These are phyloP conservation scores for Calyptommatus sinebrachiatus DNA, from an alignment of 2,113 vertebrate species.

Conservation along the genomic window DNA sequence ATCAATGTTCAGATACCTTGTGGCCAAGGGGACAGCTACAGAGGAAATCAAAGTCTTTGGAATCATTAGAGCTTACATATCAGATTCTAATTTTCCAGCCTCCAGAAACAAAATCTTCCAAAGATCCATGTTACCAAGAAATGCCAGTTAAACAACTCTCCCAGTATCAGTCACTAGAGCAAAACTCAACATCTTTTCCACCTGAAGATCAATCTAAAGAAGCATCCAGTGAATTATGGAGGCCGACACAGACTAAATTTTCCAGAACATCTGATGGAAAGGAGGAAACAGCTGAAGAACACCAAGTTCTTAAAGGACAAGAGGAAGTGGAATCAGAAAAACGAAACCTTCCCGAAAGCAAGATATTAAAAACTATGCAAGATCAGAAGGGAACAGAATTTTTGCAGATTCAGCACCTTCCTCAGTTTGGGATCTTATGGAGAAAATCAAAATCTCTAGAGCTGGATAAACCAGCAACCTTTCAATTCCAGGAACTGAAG, in stretches of 20 bases:
- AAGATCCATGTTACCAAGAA: background rate
- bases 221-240: background rate
- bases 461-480: background rate
- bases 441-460: constrained; percentile 14
- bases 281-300: background rate
- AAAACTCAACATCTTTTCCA: background rate
- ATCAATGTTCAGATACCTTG: background rate
- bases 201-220: background rate
- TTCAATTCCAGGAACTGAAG: background rate
- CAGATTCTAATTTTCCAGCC: background rate
- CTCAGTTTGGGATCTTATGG: background rate
- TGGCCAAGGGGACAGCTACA: background rate
- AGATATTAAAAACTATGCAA: background rate
- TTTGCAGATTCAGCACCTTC: background rate
- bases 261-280: background rate
- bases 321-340: background rate
- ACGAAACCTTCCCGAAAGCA: background rate
- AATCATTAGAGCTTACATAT: background rate
- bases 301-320: background rate
- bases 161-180: background rate
- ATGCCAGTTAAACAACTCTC: background rate
- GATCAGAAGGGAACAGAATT: background rate
- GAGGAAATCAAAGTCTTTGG: constrained; percentile 12
- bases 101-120: background rate
- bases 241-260: background rate